Evolutionary conservation across 2,888 invertebrate species (phyloP), one percentile per base, ranked within the genome.

Genomic region (Allolobophora icterica): DNA sequence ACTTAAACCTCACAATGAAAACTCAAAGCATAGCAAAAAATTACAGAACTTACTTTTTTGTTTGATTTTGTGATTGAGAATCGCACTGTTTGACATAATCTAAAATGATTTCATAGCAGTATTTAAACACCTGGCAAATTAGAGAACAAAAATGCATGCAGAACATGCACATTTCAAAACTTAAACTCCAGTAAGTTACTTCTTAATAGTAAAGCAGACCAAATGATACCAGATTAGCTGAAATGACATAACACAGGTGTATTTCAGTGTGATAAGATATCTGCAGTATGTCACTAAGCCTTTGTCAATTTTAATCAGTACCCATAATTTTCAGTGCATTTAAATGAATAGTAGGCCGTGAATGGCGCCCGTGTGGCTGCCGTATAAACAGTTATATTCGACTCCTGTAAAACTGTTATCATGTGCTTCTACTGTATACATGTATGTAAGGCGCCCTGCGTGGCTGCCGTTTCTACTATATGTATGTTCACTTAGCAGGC

Each of bases 81-180:
- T 98, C 97, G 95, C 98, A 98, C 45, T 97, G 96, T 5, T 96
- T 95, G 89, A 92, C 92, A 91, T 92, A 93, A 89, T 91, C 92
- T 93, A 30, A 92, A 91, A 89, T 35, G 35, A 89, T 87, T 42
- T 71, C 35, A 30, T 83, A 83, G 15, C 35, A 90, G 35, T 17
- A 35, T 42, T 52, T 71, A 71, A 91, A n/a, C 21, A 89, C 30
- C 34, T 45, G 83, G 33, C 38, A 42, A 52, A 35, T 34, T 58
- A 42, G 11, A 90, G 84, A 19, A 58, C n/a, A 87, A 71, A 34
- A 33, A 40, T 30, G 13, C n/a, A 71, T n/a, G n/a, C 71, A 71
- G 8, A 8, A 71, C 71, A 71, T 71, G 71, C n/a, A 13, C n/a
- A 71, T n/a, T 71, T n/a, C 1, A 71, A 58, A 30, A n/a, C 13